Evolutionary conservation across 2,113 vertebrate genomes (phyloP).

Genomic region (Pitta sordida): DNA sequence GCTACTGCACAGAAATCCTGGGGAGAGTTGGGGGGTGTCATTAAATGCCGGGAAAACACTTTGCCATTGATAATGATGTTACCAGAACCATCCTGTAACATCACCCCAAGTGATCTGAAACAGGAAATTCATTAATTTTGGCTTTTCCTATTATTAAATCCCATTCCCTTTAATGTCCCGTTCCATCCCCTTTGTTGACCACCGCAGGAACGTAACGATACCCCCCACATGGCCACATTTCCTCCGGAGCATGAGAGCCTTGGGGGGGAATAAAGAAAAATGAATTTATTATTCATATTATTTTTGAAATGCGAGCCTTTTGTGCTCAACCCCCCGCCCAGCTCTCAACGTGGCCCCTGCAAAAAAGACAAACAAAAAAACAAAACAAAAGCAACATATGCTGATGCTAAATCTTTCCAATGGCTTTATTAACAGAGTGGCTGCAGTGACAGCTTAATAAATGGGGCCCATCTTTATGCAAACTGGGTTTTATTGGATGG

Average conservation of each 20-base stretch:
- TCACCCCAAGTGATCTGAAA: not conserved
- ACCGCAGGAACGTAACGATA: not conserved
- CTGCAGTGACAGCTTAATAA: slow-evolving; percentile 72
- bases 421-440: slow-evolving; percentile 72
- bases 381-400: slow-evolving; percentile 72
- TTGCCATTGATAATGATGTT: not conserved
- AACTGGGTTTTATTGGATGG: slow-evolving; percentile 57
- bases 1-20: not conserved
- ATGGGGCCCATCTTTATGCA: slow-evolving; percentile 70
- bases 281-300: not conserved
- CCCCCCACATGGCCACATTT: not conserved
- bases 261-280: not conserved
- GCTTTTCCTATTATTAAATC: not conserved
- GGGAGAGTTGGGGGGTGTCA: not conserved
- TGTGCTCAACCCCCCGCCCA: slow-evolving; percentile 38
- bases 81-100: not conserved
- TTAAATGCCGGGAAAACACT: not conserved
- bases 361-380: no score
- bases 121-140: not conserved
- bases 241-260: not conserved
- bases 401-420: slow-evolving; percentile 73
- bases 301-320: slow-evolving; percentile 25
- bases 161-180: not conserved
- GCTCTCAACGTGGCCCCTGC: slow-evolving; percentile 65
- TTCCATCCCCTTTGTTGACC: not conserved